Evolutionary conservation across 1,140 invertebrate genomes (phyloP), one percentile per base, ranked within the genome.

Genomic region (Tetraneura akinire): DNA sequence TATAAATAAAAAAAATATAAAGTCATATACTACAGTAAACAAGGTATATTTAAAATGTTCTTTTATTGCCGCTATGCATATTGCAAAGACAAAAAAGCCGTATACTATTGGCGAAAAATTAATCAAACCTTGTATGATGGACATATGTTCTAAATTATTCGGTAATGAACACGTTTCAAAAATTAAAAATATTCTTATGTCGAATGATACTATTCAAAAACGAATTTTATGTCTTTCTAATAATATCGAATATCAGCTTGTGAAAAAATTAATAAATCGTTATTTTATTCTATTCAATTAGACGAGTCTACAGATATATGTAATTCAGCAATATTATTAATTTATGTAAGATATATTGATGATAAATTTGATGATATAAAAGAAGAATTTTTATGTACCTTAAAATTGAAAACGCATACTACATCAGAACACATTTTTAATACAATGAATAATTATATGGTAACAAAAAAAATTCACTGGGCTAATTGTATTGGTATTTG

Each of bases 401-500:
- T 37, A 80, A 42, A 55, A 26, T 49, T 53, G 29, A 32, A 53
- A 73, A 81, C 68, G 21, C 57, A 49, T 60, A 74, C 80, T 42
- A 71, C 29, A 81, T 51, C 66, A 45, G 68, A 60, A 23, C 49
- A 76, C 47, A 60, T 81, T 55, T 55, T 55, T 55, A 55, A 55
- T 21, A 55, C 14, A 55, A 55, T 55, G 53, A 55, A 55, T 55
- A 55, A 55, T n/a, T 55, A 55, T 55, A 55, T 55, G 53, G 21
- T 55, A 55, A 14, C 53, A 10, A 60, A 81, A 57, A 60, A 66
- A 11, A 49, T 81, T 51, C n/a, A 5, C 37, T 78, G 80, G 71
- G 71, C 78, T 49, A 62, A 29, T 51, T 53, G 78, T 81, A 82
- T 85, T 82, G 84, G 83, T 32, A 83, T 86, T 83, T 86, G 84